These are phyloP conservation scores for Progne subis DNA, from an alignment of 2,113 vertebrate genomes.

Conservation along the genomic window DNA sequence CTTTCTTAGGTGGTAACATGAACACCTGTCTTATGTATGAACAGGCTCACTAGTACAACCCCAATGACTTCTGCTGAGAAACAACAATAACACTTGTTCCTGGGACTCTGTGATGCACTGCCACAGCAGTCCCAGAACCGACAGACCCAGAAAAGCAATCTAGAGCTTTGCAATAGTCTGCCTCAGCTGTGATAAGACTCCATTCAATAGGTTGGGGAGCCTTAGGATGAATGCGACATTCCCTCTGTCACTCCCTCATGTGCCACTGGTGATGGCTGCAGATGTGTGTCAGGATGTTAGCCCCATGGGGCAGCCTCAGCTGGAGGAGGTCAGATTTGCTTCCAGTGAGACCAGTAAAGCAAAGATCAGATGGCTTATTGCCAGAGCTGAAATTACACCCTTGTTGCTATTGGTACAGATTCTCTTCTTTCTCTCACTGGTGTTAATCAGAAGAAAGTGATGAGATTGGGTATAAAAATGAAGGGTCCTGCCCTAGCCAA, in stretches of 20 bases:
- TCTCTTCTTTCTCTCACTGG: neutral
- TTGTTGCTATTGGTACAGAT: neutral
- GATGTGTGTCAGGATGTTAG: neutral
- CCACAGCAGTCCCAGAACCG: neutral
- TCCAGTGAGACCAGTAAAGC: neutral
- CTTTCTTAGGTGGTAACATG: neutral
- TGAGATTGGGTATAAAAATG: neutral
- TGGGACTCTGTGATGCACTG: neutral
- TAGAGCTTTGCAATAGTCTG: neutral
- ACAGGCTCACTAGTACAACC: neutral
- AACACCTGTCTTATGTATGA: neutral
- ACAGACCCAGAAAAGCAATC: neutral
- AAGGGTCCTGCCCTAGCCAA: neutral
- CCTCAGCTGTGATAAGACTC: neutral
- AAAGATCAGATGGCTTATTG: slow-evolving; percentile 29
- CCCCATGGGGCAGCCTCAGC: neutral
- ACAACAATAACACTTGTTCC: neutral
- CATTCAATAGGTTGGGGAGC: neutral
- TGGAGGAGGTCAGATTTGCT: neutral
- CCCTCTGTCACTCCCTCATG: neutral
- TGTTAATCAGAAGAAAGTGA: neutral
- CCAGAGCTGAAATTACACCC: slow-evolving; percentile 47
- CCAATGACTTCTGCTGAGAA: rapidly evolving
- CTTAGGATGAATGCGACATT: rapidly evolving
- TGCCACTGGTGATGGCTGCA: neutral